Conservation (phyloP, 64 coral and sea anemone genomes). For the Cladopsammia gracilis region DNA sequence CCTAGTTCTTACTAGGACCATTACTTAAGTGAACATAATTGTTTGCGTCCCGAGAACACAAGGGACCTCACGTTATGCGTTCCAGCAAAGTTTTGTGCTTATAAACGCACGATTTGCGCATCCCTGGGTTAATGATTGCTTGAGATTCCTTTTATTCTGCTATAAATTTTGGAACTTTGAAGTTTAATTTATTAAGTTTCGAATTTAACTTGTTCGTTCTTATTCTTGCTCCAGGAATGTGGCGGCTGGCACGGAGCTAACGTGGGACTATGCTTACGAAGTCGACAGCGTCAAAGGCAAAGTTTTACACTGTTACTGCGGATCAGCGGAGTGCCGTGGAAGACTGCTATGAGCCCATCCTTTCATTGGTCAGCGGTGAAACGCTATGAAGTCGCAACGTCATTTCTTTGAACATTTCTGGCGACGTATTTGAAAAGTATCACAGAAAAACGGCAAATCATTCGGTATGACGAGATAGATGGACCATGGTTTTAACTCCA, state of each 20-base stretch:
- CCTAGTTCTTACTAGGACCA: too few species aligned
- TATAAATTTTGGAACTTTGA: too few species aligned
- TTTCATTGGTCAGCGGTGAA: background rate
- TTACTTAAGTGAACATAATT: too few species aligned
- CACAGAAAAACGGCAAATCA: background rate
- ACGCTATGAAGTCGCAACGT: background rate
- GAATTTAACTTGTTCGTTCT: background rate
- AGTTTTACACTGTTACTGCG: conserved; percentile 85
- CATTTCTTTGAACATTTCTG: background rate
- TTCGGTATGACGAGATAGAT: too few species aligned
- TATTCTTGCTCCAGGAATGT: conserved; percentile 69
- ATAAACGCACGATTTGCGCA: too few species aligned
- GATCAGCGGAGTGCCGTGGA: conserved; percentile 88
- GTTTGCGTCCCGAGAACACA: too few species aligned
- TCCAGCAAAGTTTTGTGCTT: too few species aligned
- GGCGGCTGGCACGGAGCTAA: conserved; percentile 73
- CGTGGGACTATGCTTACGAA: conserved; percentile 96
- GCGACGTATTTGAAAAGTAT: background rate
- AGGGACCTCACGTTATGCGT: too few species aligned
- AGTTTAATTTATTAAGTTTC: background rate
- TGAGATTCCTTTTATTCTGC: too few species aligned
- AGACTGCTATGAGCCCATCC: conserved; percentile 61
- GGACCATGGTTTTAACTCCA: too few species aligned
- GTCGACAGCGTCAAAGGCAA: conserved; percentile 94
- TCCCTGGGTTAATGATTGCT: too few species aligned